These are phyloP conservation scores for Ephialtes manifestator DNA, from an alignment of 2,888 invertebrate species.

Conservation along the genomic window DNA sequence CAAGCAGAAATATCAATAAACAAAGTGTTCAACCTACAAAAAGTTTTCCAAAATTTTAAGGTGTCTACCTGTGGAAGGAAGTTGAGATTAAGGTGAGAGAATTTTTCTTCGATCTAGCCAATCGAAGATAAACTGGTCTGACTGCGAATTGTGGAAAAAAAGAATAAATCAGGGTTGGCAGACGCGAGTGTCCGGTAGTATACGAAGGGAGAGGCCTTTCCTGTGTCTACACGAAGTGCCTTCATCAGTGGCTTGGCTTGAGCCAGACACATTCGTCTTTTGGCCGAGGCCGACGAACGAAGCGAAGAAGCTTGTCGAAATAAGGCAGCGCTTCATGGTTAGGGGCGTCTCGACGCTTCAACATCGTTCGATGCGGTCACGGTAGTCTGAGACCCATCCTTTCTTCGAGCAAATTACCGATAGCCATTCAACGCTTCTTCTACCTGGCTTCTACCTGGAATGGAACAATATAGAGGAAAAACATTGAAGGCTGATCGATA, in stretches of 20 bases:
- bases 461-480: slow-evolving; percentile 9
- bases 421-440: slow-evolving; percentile 27
- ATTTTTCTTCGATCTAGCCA: slow-evolving; percentile 18
- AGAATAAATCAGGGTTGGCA: slow-evolving; percentile 51
- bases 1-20: not conserved
- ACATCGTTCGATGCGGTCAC: slow-evolving; percentile 22
- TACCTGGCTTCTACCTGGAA: slow-evolving; percentile 10
- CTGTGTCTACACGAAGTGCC: slow-evolving; percentile 11
- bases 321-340: not conserved
- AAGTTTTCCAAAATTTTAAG: not conserved
- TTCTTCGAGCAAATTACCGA: slow-evolving; percentile 17
- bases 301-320: slow-evolving; percentile 18
- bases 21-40: not conserved
- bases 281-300: slow-evolving; percentile 44
- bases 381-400: slow-evolving; percentile 7
- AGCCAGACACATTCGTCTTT: slow-evolving; percentile 71
- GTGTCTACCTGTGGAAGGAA: not conserved
- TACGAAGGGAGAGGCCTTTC: slow-evolving; percentile 44
- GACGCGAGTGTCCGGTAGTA: slow-evolving; percentile 35
- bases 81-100: too few species aligned
- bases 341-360: slow-evolving; percentile 30
- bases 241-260: slow-evolving; percentile 52
- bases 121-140: slow-evolving; percentile 35
- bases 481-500: slow-evolving; percentile 13
- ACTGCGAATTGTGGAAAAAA: slow-evolving; percentile 5